A percentile compares a stretch with the other conserved stretches of the same genome.
phyloP scores from a whole-genome alignment of 53 echinoderm and acorn worm species.

The Luidia sarsii region DNA sequence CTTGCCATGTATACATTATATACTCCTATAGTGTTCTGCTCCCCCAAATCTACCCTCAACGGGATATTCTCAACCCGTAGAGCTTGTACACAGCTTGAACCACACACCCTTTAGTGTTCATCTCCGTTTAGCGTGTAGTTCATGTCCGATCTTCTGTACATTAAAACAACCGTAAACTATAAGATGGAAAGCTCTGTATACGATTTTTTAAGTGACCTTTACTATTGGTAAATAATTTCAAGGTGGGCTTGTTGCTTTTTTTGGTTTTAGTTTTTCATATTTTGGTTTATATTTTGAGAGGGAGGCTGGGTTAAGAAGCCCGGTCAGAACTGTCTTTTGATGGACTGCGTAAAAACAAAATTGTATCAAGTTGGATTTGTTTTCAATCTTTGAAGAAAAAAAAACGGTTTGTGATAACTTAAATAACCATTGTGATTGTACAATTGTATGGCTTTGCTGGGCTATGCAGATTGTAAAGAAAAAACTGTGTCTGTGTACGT shows the following conservation, averaged over 20 bases:
- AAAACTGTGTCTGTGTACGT: constrained; percentile 34
- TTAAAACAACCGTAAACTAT: constrained; percentile 45
- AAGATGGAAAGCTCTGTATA: constrained; percentile 46
- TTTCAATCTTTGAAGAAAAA: constrained; percentile 1
- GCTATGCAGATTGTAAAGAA: constrained; percentile 45
- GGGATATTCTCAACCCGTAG: constrained; percentile 29
- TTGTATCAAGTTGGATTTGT: constrained; percentile 42
- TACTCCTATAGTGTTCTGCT: constrained; percentile 28
- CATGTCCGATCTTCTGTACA: constrained; percentile 47
- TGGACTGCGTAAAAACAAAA: constrained; percentile 30
- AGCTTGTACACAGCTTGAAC: constrained; percentile 47
- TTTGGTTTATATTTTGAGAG: constrained; percentile 44
- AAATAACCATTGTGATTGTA: constrained; percentile 31
- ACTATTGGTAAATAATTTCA: constrained; percentile 36
- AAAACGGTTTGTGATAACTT: not conserved
- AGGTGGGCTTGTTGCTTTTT: constrained; percentile 48
- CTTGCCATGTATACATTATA: constrained; percentile 13
- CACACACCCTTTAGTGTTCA: constrained; percentile 15
- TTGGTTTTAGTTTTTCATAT: too few species aligned
- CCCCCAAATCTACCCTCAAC: constrained; percentile 5
- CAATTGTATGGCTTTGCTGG: constrained; percentile 31
- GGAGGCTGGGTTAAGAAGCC: constrained; percentile 7
- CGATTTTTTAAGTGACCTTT: constrained; percentile 60
- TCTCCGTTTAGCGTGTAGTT: constrained; percentile 44
- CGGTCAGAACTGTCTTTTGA: constrained; percentile 34